Conservation (phyloP, 2,113 vertebrate genomes). For the Axis porcinus region DNA sequence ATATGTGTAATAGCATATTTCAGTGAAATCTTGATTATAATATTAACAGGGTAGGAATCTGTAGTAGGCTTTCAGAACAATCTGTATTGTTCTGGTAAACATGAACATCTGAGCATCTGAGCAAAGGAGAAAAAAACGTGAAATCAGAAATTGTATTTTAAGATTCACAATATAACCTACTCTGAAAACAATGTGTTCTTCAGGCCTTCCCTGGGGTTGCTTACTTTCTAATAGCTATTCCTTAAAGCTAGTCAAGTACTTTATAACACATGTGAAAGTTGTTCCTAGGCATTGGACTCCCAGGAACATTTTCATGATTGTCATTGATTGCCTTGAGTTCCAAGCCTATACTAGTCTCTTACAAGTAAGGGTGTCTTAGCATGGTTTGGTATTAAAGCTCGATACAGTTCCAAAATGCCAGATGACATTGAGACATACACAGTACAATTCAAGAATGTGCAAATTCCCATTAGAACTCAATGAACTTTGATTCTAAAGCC, state of each 20-base stretch:
- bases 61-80: neutral
- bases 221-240: neutral
- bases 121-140: neutral
- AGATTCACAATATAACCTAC: neutral
- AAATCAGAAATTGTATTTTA: neutral
- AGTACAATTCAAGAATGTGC: neutral
- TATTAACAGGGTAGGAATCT: neutral
- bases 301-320: neutral
- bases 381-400: neutral
- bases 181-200: neutral
- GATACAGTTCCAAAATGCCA: neutral
- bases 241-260: neutral
- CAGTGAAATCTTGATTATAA: neutral
- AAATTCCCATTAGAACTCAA: neutral
- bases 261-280: neutral
- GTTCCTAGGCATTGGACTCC: neutral
- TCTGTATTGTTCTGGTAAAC: neutral
- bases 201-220: neutral
- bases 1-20: neutral
- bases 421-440: neutral
- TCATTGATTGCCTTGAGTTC: neutral
- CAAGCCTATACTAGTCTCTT: neutral
- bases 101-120: neutral
- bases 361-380: neutral
- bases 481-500: slow-evolving; percentile 31